Evolutionary conservation across 2,888 invertebrate genomes (phyloP).

Genomic region (Sinohyriopsis cumingii): DNA sequence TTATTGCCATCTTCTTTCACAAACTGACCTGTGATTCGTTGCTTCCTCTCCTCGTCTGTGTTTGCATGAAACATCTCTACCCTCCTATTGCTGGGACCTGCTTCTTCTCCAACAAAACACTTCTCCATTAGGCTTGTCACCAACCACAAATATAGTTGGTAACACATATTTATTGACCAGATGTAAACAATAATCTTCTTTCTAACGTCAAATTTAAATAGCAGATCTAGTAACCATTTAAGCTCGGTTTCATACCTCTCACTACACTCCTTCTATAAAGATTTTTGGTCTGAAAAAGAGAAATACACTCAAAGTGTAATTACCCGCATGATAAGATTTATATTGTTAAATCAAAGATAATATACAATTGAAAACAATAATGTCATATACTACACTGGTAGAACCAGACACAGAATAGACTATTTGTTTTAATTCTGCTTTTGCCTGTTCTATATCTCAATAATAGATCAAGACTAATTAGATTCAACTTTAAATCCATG

Average conservation of each 20-base stretch:
- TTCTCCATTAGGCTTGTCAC: constrained; percentile 7
- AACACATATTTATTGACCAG: constrained; percentile 19
- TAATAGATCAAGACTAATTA: too few species aligned
- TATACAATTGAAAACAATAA: too few species aligned
- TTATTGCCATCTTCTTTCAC: constrained; percentile 4
- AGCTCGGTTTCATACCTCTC: constrained; percentile 15
- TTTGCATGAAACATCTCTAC: constrained; percentile 28
- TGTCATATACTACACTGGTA: too few species aligned
- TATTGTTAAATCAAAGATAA: too few species aligned
- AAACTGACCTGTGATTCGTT: constrained; percentile 19
- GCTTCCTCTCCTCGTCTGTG: constrained; percentile 17
- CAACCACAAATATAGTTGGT: constrained; percentile 18
- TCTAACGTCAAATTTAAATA: neutral
- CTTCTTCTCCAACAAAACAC: neutral
- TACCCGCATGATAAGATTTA: neutral
- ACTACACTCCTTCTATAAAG: constrained; percentile 7
- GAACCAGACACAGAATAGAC: too few species aligned
- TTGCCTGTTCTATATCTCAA: too few species aligned
- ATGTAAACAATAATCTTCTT: constrained; percentile 18
- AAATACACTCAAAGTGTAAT: neutral
- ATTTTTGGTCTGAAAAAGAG: constrained; percentile 14
- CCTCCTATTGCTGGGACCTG: neutral
- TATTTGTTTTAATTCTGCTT: too few species aligned
- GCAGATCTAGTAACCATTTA: constrained; percentile 12
- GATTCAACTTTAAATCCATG: too few species aligned